Percentiles rank a stretch among this genome's conserved stretches.
These are phyloP conservation scores for Ceuthmochares aereus DNA, from an alignment of 2,113 vertebrate genomes.

Conservation along the genomic window DNA sequence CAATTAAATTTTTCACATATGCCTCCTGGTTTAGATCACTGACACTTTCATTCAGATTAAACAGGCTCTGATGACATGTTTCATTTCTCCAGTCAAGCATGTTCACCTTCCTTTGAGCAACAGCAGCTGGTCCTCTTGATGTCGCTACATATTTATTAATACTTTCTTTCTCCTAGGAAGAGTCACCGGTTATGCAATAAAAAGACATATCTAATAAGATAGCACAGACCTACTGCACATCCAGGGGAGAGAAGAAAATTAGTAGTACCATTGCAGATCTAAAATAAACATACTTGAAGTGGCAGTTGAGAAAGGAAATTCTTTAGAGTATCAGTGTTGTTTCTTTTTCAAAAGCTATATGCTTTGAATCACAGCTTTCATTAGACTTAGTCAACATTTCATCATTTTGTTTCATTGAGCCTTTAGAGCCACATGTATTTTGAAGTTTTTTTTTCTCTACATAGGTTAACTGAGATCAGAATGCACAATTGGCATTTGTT, in stretches of 20 bases:
- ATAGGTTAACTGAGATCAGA: constrained; percentile 10
- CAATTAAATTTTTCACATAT: background rate
- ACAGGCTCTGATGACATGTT: background rate
- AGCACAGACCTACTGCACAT: background rate
- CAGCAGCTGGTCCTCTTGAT: background rate
- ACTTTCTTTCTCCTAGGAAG: background rate
- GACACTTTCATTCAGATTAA: background rate
- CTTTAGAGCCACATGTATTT: background rate
- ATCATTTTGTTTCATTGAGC: background rate
- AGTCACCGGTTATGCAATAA: background rate
- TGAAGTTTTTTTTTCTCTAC: background rate
- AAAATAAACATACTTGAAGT: background rate
- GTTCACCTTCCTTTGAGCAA: background rate
- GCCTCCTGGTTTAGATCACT: background rate
- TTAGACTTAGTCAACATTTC: constrained; percentile 31
- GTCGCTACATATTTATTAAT: background rate
- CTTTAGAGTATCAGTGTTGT: background rate
- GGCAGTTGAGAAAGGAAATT: background rate
- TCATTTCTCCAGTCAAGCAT: background rate
- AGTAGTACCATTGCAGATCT: background rate
- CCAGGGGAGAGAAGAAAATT: background rate
- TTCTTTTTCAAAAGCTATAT: background rate
- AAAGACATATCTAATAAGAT: background rate
- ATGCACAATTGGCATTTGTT: background rate
- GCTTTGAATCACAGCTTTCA: constrained; percentile 14